Percentiles rank a stretch among this genome's conserved stretches.
These are phyloP conservation scores for Oostethus manadensis DNA, from an alignment of 2,113 vertebrate genomes.

Conservation along the genomic window DNA sequence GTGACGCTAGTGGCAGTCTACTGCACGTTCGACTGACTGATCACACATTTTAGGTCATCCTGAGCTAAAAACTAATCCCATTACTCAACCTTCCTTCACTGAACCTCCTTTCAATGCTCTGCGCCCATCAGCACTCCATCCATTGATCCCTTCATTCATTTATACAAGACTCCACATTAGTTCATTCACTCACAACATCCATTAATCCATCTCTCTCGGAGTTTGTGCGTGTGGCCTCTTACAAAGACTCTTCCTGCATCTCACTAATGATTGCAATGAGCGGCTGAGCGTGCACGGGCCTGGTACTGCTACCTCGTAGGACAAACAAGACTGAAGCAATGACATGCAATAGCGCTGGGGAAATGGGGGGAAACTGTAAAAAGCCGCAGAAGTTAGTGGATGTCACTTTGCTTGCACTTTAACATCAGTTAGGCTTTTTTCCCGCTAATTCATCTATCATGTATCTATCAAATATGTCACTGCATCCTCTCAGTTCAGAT, in stretches of 20 bases:
- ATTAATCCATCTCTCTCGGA: conserved; percentile 38
- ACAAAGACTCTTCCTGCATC: conserved; percentile 22
- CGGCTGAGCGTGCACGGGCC: conserved; percentile 13
- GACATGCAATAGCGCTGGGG: neutral
- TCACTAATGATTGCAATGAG: conserved; percentile 27
- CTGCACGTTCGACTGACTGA: conserved; percentile 21
- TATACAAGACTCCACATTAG: conserved; percentile 37
- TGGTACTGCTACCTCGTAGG: neutral
- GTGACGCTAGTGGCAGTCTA: neutral
- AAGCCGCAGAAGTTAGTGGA: neutral
- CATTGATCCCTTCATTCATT: conserved; percentile 60
- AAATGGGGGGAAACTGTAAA: neutral
- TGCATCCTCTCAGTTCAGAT: neutral
- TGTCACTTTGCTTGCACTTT: too few species aligned
- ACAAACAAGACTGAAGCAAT: neutral
- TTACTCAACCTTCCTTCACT: conserved; percentile 34
- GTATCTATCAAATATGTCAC: too few species aligned
- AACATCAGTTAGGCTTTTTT: too few species aligned
- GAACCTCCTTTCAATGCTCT: conserved; percentile 18
- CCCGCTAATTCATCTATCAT: too few species aligned
- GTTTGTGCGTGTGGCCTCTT: conserved; percentile 23
- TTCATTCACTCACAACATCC: conserved; percentile 43
- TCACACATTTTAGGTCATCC: conserved; percentile 41
- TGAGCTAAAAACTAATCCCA: conserved; percentile 44
- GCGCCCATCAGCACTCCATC: conserved; percentile 54